Percentiles rank a stretch among this genome's conserved stretches.
These are phyloP conservation scores for Desmophyllum pertusum DNA, from an alignment of 92 coral and sea anemone species.

Conservation along the genomic window DNA sequence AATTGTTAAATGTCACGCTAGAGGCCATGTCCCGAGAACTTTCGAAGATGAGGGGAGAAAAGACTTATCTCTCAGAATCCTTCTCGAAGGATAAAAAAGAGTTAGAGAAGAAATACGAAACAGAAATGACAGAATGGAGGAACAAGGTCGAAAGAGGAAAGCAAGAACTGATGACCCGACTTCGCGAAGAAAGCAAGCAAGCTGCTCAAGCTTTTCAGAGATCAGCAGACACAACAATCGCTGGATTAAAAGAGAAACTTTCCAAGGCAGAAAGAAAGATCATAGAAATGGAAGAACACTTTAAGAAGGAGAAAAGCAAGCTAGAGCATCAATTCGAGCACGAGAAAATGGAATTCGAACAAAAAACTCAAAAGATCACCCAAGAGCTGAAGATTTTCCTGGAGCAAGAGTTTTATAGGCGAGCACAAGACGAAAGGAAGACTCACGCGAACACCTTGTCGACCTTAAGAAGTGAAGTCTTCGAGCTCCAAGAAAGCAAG, in stretches of 20 bases:
- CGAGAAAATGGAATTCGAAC: constrained; percentile 38
- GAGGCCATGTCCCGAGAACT: constrained; percentile 58
- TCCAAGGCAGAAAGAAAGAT: constrained; percentile 26
- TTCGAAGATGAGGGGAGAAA: constrained; percentile 48
- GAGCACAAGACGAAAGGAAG: constrained; percentile 37
- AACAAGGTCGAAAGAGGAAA: constrained; percentile 44
- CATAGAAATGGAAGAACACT: constrained; percentile 20
- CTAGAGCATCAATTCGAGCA: constrained; percentile 39
- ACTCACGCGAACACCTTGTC: constrained; percentile 21
- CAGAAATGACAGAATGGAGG: constrained; percentile 3
- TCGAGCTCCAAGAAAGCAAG: constrained; percentile 30
- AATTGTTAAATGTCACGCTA: constrained; percentile 50
- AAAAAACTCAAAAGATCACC: constrained; percentile 19
- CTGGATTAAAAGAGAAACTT: constrained; percentile 24
- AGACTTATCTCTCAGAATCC: constrained; percentile 1
- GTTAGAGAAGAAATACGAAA: constrained; percentile 25
- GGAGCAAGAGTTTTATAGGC: constrained; percentile 32
- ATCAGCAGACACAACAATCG: constrained; percentile 24
- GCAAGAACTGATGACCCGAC: constrained; percentile 41
- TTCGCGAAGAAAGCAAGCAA: constrained; percentile 39
- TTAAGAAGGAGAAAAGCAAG: constrained; percentile 22
- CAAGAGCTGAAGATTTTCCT: constrained; percentile 31
- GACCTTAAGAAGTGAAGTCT: constrained; percentile 31
- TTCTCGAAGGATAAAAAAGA: constrained; percentile 33
- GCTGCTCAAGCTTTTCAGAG: constrained; percentile 26